Base-by-base conservation (phyloP, 53 echinoderm and acorn worm species). In the Antedon mediterranea region DNA sequence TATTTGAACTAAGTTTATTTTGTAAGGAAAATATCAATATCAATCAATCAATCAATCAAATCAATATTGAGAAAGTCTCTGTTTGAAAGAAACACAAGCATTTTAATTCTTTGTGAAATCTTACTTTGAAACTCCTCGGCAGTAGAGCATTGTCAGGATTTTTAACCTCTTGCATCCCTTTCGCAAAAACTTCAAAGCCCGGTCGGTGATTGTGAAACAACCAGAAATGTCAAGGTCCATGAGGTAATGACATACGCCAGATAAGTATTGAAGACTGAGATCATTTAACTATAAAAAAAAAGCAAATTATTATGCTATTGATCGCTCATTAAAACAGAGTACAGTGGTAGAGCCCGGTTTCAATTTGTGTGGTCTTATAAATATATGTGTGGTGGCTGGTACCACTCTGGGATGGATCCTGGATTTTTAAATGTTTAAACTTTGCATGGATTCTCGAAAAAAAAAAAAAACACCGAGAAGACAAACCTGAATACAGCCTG, bases 171-270 rank as follows among this genome's bases (percentile, higher is more conserved):
- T 89, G 71, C 92, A 90, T 18, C 95, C 95, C 74, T 95, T 95
- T 31, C 91, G 89, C 31, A 94, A 85, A 80, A 78, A 94, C 76
- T 89, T 81, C 92, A 97, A 92, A 78, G 98, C 92, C 74, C 92
- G 89, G 73, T 97, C 98, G 26, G 82, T 86, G 77, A 97, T 84
- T 31, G 86, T 83, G 84, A 89, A 75, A 33, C 92, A 90, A 28
- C 98, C 98, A 73, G 98, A 97, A 75, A 97, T 89, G 76, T 97
- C 92, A 15, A 97, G 79, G 33, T 81, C 82, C 70, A 87, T 75
- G 27, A 97, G 83, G 84, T 97, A 92, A 72, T 92, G 98, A 73
- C 98, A 97, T 0, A 97, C 98, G 4, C 98, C 98, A 0, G 90
- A 92, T 11, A 97, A 78, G 79, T 97, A 97, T 70, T 92, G 90